Conservation (phyloP, 2,113 vertebrate species). For the Pimephales promelas region DNA sequence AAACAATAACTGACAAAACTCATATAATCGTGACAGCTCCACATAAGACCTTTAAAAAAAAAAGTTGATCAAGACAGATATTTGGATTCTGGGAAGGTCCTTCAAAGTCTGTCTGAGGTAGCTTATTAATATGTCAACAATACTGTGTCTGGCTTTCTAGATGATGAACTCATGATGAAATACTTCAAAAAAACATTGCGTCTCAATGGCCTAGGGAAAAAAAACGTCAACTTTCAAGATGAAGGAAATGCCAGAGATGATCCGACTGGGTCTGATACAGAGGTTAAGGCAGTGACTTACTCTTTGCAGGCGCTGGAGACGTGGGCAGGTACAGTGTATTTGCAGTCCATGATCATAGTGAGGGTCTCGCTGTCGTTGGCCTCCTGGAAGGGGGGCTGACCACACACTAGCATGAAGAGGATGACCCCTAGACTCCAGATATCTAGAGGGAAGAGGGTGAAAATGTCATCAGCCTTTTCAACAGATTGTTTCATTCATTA, state of each 20-base stretch:
- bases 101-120: not conserved
- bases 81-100: not conserved
- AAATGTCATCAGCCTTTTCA: not conserved
- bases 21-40: not conserved
- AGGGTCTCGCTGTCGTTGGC: slow-evolving; percentile 98
- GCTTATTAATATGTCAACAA: slow-evolving; percentile 2
- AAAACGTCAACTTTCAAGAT: not conserved
- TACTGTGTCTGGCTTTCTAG: not conserved
- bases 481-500: not conserved
- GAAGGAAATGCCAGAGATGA: slow-evolving; percentile 28
- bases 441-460: slow-evolving; percentile 74
- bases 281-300: slow-evolving; percentile 76
- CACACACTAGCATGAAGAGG: slow-evolving; percentile 97
- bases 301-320: slow-evolving; percentile 94
- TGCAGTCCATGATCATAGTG: slow-evolving; percentile 99
- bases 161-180: not conserved
- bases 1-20: not conserved
- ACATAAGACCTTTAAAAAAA: not conserved
- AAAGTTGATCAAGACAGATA: not conserved
- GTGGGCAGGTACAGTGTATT: slow-evolving; percentile 91
- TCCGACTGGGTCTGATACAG: not conserved
- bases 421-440: slow-evolving; percentile 99
- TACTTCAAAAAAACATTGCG: not conserved
- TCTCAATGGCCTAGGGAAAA: not conserved
- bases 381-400: slow-evolving; percentile 97